These are phyloP conservation scores for Actinostola sp. DNA, from an alignment of 92 coral and sea anemone species.

Conservation along the genomic window DNA sequence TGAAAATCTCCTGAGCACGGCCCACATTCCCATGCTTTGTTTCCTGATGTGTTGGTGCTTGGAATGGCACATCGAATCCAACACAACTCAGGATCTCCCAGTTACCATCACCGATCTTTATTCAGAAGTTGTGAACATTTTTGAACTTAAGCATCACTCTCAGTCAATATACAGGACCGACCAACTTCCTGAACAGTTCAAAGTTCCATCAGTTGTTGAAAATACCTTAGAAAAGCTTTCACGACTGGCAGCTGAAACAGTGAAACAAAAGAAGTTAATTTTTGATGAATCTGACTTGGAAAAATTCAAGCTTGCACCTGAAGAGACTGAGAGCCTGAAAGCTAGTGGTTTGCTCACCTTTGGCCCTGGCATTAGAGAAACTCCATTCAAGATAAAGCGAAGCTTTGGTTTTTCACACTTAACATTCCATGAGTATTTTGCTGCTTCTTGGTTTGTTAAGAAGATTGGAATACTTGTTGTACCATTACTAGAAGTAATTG, in stretches of 20 bases:
- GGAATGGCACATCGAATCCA: not conserved
- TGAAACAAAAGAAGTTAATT: not conserved
- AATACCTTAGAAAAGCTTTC: not conserved
- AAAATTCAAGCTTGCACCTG: not conserved
- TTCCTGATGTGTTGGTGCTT: slow-evolving; percentile 3
- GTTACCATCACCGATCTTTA: not conserved
- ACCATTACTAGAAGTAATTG: not conserved
- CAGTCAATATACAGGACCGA: not conserved
- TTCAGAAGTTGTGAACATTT: not conserved
- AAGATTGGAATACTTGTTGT: not conserved
- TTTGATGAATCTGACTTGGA: slow-evolving; percentile 1
- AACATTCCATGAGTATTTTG: slow-evolving; percentile 10
- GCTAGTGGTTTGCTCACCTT: not conserved
- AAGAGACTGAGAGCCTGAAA: not conserved
- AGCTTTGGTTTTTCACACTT: not conserved
- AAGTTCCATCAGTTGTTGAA: not conserved
- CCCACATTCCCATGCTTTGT: slow-evolving; percentile 41
- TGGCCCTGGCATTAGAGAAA: not conserved
- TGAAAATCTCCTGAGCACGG: slow-evolving; percentile 39
- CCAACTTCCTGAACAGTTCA: too few species aligned
- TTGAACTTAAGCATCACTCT: not conserved
- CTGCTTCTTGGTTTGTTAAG: not conserved
- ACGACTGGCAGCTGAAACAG: not conserved
- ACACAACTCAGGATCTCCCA: not conserved
- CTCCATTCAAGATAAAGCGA: not conserved